Base-by-base conservation (phyloP, 2,888 invertebrate species). In the Drosophila emarginata region DNA sequence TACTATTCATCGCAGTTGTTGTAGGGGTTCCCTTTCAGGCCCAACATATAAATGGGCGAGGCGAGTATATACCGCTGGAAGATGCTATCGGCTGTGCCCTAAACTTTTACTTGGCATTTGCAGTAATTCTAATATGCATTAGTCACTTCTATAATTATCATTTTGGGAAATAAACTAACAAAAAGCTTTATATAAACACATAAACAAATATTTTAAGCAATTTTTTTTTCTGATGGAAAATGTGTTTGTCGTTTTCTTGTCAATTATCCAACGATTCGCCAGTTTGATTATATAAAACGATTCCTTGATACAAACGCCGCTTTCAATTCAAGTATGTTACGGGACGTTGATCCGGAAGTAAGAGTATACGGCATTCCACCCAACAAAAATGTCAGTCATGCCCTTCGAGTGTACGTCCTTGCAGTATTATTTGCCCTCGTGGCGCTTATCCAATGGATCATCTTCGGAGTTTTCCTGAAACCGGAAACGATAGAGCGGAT, bases 391-490 rank as follows among this genome's bases (percentile, higher is more conserved):
- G 62, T 79, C 6, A 67, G 57, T 2, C 60, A 81, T 39, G 74
- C 67, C 6, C 0, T 56, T 0, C 79, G 88, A 1, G 70, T 79
- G 45, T 83, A 83, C 21, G 14, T 57, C 0, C 15, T 83, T 4
- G 72, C 69, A 5, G 14, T 54, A 2, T 0, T 68, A 0, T 62
- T 81, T 23, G 69, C 73, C 7, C 0, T 5, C 0, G 2, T 79
- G 2, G 72, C 85, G 0, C 3, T 79, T 1, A 0, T 67, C 12
- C 81, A 82, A 40, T 87, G 82, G 82, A 0, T 64, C 0, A 0
- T 77, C 0, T 37, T 87, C 14, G 69, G 60, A 0, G 2, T 9
- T 2, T 59, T 54, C 5, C 28, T 40, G 12, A 60, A 57, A 14
- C 2, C 2, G 0, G 15, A 0, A 0, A 18, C 4, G 5, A 18